Evolutionary conservation across 2,797 vertebrate genomes (phyloP).

Genomic region (Poeciliopsis paucimaculata): DNA sequence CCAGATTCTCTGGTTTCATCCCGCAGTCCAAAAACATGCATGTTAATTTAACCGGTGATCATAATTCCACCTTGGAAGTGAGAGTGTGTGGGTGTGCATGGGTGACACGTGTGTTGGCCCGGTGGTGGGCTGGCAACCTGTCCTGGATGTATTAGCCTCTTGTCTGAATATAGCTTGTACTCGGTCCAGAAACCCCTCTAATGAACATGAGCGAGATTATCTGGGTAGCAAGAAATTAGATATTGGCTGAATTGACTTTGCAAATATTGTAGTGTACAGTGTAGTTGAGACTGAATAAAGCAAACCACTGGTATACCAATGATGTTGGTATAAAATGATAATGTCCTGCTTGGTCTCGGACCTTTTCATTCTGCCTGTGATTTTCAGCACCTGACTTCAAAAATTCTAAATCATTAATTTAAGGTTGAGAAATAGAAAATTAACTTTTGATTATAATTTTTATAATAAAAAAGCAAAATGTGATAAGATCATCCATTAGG

Average conservation of each 20-base stretch:
- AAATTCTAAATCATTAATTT: neutral
- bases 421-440: neutral
- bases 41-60: constrained; percentile 1
- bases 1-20: neutral
- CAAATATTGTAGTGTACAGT: neutral
- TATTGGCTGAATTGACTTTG: neutral
- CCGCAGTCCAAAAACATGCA: neutral
- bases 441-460: neutral
- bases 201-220: neutral
- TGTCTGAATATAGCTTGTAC: neutral
- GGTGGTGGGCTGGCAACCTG: neutral
- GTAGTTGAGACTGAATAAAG: neutral
- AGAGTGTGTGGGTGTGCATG: neutral
- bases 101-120: neutral
- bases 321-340: neutral
- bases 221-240: neutral
- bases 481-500: neutral
- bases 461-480: neutral
- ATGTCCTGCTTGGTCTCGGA: neutral
- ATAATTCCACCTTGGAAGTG: neutral
- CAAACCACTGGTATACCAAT: neutral
- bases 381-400: neutral
- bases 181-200: neutral
- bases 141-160: constrained; percentile 1
- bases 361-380: neutral